Evolutionary conservation across 2,888 invertebrate species (phyloP).

Genomic region (Chrysopilus asiliformis): DNA sequence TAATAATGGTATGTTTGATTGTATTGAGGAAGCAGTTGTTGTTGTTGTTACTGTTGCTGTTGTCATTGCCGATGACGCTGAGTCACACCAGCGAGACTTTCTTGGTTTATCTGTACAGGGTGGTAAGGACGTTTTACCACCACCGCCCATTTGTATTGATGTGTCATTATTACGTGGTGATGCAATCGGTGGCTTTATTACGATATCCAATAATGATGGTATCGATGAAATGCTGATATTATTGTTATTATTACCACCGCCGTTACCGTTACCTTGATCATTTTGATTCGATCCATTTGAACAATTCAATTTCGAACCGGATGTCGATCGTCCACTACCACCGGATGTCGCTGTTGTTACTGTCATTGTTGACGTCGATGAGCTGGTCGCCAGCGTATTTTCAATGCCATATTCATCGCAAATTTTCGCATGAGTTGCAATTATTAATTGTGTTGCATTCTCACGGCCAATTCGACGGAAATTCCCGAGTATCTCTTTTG

Average conservation of each 20-base stretch:
- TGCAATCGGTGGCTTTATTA: constrained; percentile 26
- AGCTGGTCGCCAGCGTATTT: constrained; percentile 21
- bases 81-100: constrained; percentile 33
- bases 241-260: neutral
- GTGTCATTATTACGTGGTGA: constrained; percentile 21
- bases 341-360: too few species aligned
- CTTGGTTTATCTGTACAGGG: constrained; percentile 28
- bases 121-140: too few species aligned
- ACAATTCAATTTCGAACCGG: too few species aligned
- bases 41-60: neutral
- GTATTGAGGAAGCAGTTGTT: neutral
- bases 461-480: constrained; percentile 72
- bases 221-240: constrained; percentile 34
- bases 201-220: constrained; percentile 33
- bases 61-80: neutral
- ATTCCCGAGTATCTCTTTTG: constrained; percentile 82
- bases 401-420: constrained; percentile 35
- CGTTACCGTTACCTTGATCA: neutral
- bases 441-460: constrained; percentile 46
- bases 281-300: too few species aligned
- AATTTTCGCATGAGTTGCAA: constrained; percentile 38
- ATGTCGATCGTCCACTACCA: too few species aligned
- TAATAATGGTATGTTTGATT: neutral
- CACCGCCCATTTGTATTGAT: constrained; percentile 24
- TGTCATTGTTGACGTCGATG: too few species aligned